Evolutionary conservation across 64 coral and sea anemone species (phyloP), one percentile per base, ranked within the genome.

Genomic region (Platygyra sinensis): DNA sequence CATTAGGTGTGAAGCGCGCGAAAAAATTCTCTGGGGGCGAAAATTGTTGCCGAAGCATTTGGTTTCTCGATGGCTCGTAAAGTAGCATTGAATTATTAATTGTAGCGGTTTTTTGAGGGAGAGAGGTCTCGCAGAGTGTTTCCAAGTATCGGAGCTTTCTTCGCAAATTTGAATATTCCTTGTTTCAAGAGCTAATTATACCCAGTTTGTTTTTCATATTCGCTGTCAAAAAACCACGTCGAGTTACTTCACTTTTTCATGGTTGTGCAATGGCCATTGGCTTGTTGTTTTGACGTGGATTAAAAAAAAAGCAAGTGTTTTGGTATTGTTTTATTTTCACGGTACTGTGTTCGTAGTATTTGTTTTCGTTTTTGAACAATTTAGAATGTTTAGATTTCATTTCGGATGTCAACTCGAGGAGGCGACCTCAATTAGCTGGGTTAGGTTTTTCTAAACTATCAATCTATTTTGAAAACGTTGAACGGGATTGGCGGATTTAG

Each of bases 291-390:
- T 64, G n/a, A 32, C 15, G 42, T 20, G 20, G 20, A 65, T 22
- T 2, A 62, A n/a, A 33, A 36, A 63, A n/a, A 33, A 36, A 0
- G 13, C 57, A 30, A 69, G 10, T 0, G 1, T 69, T 69, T 49
- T 46, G 16, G 17, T 14, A 32, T 42, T 52, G 61, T 71, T 72
- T 60, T 13, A 69, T 4, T 73, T 57, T 52, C 39, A 8, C 25
- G 24, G 17, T 14, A 25, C 1, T 2, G 18, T 59, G 49, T 67
- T 22, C 24, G 52, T 3, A 49, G 5, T 30, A 19, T 32, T 73
- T 69, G 83, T 69, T 87, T 71, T 74, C 22, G n/a, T 67, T 87
- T 67, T 13, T 30, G 38, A 69, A 50, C 72, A 71, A 72, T 87
- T 16, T 29, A 24, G 52, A 69, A 62, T 82, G 83, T 59, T 72